phyloP scores from a whole-genome alignment of 2,797 vertebrate genomes.

The Alfaro cultratus region DNA sequence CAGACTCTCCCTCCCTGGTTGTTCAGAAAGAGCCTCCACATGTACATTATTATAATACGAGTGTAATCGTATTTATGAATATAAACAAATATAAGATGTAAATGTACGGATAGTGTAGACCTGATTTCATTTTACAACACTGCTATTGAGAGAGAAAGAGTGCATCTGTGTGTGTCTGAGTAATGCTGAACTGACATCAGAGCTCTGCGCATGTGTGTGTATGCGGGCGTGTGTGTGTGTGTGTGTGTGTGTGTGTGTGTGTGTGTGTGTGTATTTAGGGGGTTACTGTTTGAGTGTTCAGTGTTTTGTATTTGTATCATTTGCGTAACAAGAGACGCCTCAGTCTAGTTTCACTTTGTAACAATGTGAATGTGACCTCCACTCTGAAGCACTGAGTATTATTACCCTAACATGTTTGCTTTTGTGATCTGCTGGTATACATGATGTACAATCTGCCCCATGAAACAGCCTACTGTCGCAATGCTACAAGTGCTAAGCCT shows the following conservation, averaged over 20 bases:
- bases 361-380: slow-evolving; percentile 46
- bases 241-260: slow-evolving; percentile 23
- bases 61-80: slow-evolving; percentile 74
- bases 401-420: slow-evolving; percentile 60
- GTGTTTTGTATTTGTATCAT: slow-evolving; percentile 74
- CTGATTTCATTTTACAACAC: slow-evolving; percentile 75
- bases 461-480: slow-evolving; percentile 53
- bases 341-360: slow-evolving; percentile 71
- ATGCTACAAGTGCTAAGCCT: slow-evolving; percentile 47
- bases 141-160: slow-evolving; percentile 53
- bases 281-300: slow-evolving; percentile 46
- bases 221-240: slow-evolving; percentile 27
- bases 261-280: slow-evolving; percentile 27
- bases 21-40: slow-evolving; percentile 34
- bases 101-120: slow-evolving; percentile 76
- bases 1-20: slow-evolving; percentile 41
- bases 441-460: slow-evolving; percentile 47
- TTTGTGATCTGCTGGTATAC: slow-evolving; percentile 70
- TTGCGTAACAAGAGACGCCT: slow-evolving; percentile 70
- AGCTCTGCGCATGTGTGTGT: slow-evolving; percentile 35
- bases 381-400: slow-evolving; percentile 74
- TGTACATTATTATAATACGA: slow-evolving; percentile 80
- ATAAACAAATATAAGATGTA: slow-evolving; percentile 74
- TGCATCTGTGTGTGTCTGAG: slow-evolving; percentile 16
- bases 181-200: slow-evolving; percentile 38